phyloP scores from a whole-genome alignment of 2,113 vertebrate genomes.

The Oncorhynchus mykiss region DNA sequence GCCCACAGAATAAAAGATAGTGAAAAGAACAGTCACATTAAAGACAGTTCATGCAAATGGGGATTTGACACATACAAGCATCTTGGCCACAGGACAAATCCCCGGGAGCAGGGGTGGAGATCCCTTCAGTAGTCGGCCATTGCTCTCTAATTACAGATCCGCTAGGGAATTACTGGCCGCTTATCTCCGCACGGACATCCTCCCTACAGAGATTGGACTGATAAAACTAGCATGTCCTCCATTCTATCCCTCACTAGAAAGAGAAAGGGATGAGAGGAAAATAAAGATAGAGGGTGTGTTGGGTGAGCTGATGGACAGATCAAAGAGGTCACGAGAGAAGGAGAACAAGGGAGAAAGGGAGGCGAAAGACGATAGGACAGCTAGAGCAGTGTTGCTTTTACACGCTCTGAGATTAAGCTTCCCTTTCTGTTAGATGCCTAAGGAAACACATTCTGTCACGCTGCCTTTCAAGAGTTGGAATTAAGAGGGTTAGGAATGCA shows the following conservation, averaged over 20 bases:
- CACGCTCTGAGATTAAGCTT: constrained; percentile 49
- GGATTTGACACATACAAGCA: constrained; percentile 50
- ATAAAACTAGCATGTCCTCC: constrained; percentile 45
- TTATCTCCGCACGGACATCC: constrained; percentile 49
- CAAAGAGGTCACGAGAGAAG: constrained; percentile 45
- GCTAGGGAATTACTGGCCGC: constrained; percentile 65
- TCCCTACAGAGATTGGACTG: constrained; percentile 44
- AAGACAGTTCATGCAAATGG: constrained; percentile 42
- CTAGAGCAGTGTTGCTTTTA: constrained; percentile 34
- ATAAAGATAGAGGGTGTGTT: constrained; percentile 20
- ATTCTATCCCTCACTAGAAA: constrained; percentile 18
- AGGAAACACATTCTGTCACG: constrained; percentile 50
- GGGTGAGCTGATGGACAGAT: constrained; percentile 45
- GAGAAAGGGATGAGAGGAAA: constrained; percentile 11
- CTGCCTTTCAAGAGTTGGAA: constrained; percentile 37
- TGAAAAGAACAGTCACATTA: constrained; percentile 55
- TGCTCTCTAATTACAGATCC: constrained; percentile 65
- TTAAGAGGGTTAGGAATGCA: constrained; percentile 46
- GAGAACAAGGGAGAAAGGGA: constrained; percentile 30
- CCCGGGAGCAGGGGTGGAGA: constrained; percentile 58
- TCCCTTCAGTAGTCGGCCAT: constrained; percentile 55
- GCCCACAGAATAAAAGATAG: constrained; percentile 45
- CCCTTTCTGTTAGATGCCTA: constrained; percentile 42
- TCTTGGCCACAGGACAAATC: constrained; percentile 67
- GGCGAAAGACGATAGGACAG: constrained; percentile 34